phyloP scores from a whole-genome alignment of 2,888 invertebrate species.

The Sinodicranocentrus sp. region DNA sequence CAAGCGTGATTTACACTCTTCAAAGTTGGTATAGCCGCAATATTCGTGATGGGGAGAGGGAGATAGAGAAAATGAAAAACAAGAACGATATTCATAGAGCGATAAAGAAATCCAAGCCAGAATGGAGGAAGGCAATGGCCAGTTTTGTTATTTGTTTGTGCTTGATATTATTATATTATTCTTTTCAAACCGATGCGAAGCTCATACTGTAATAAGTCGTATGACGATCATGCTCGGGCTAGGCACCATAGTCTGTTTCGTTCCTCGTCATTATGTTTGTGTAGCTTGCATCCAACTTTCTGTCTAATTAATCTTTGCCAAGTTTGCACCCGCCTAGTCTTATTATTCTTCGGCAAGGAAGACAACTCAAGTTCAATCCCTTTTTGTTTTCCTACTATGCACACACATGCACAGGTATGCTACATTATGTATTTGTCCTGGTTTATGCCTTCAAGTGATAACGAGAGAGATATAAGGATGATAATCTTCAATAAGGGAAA shows the following conservation, averaged over 20 bases:
- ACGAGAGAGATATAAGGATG: too few species aligned
- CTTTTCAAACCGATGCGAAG: not conserved
- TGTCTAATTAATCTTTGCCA: slow-evolving; percentile 74
- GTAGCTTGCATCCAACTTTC: slow-evolving; percentile 38
- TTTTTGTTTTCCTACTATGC: slow-evolving; percentile 24
- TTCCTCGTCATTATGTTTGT: slow-evolving; percentile 26
- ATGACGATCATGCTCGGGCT: not conserved
- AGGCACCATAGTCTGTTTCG: not conserved
- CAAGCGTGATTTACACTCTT: too few species aligned
- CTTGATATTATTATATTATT: not conserved
- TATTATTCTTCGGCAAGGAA: slow-evolving; percentile 57
- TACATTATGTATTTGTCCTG: slow-evolving; percentile 7
- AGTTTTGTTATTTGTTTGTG: too few species aligned
- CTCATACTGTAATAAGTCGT: too few species aligned
- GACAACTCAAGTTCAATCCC: slow-evolving; percentile 57
- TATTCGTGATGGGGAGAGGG: too few species aligned
- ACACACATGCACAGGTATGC: too few species aligned
- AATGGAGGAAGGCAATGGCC: too few species aligned
- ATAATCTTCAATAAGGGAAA: too few species aligned
- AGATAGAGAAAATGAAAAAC: too few species aligned
- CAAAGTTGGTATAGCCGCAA: too few species aligned
- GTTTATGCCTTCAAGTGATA: slow-evolving; percentile 14
- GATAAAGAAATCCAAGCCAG: too few species aligned
- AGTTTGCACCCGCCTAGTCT: slow-evolving; percentile 72
- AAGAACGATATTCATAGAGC: too few species aligned